Evolutionary conservation across 2,888 invertebrate genomes (phyloP).

Genomic region (Melieria picta): DNA sequence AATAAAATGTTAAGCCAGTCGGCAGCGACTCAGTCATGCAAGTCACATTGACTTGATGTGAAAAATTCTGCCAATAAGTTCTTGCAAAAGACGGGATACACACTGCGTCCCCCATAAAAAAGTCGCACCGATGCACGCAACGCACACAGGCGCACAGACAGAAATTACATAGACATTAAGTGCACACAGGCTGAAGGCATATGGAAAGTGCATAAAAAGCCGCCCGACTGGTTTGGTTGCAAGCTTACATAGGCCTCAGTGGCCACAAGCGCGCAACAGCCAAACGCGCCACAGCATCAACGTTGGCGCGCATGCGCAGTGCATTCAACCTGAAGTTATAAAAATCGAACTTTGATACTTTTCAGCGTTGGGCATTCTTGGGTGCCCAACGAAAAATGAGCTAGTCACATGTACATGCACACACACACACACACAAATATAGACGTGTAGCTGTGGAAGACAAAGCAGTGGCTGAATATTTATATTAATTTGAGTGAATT

Average conservation of each 20-base stretch:
- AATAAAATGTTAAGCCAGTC: no score
- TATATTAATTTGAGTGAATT: no score
- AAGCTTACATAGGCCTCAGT: constrained; percentile 8
- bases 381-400: constrained; percentile 2
- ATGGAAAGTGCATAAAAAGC: constrained; percentile 24
- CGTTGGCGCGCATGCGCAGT: constrained; percentile 25
- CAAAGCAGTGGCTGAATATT: background rate
- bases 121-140: background rate
- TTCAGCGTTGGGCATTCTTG: no score
- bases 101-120: no score
- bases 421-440: background rate
- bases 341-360: constrained; percentile 36
- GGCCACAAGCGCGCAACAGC: background rate
- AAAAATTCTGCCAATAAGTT: constrained; percentile 24
- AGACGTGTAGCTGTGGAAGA: background rate
- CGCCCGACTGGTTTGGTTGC: constrained; percentile 33
- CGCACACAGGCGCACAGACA: background rate
- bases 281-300: background rate
- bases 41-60: constrained; percentile 21
- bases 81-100: no score
- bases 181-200: background rate
- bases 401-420: background rate
- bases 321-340: constrained; percentile 38
- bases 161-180: background rate
- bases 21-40: constrained; percentile 3